These are phyloP conservation scores for Darevskia mixta DNA, from an alignment of 2,797 vertebrate species.

Conservation along the genomic window DNA sequence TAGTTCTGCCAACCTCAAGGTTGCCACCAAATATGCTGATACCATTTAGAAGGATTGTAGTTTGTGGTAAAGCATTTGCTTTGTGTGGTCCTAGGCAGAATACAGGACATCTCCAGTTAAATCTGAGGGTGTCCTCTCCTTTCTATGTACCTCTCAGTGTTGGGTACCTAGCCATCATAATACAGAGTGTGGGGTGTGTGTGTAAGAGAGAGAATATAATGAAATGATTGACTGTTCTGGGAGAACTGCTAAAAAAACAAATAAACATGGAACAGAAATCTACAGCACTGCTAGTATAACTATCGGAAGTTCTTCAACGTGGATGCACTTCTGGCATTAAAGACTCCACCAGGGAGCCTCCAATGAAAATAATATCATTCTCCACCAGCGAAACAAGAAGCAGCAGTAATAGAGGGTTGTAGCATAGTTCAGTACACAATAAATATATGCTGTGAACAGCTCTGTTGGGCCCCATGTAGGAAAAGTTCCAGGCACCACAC, in stretches of 20 bases:
- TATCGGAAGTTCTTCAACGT: slow-evolving; percentile 11
- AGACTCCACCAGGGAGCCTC: neutral
- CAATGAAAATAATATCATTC: slow-evolving; percentile 13
- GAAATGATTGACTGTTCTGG: neutral
- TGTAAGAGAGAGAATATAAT: neutral
- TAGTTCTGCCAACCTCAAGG: too few species aligned
- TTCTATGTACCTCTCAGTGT: too few species aligned
- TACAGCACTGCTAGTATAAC: neutral
- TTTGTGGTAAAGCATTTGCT: too few species aligned
- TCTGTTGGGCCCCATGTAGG: slow-evolving; percentile 12
- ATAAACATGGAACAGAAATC: slow-evolving; percentile 3
- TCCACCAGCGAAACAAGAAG: slow-evolving; percentile 41
- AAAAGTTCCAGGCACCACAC: slow-evolving; percentile 26
- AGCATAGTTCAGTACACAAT: slow-evolving; percentile 37
- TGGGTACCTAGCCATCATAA: neutral
- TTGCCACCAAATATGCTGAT: too few species aligned
- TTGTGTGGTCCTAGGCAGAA: too few species aligned
- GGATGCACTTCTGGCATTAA: neutral
- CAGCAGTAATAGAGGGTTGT: slow-evolving; percentile 44
- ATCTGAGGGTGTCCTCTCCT: too few species aligned
- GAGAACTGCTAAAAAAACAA: slow-evolving; percentile 14
- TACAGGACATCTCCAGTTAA: too few species aligned
- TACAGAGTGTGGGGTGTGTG: neutral
- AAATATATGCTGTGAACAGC: slow-evolving; percentile 55
- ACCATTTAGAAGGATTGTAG: too few species aligned